These are phyloP conservation scores for Tylochromis polylepis DNA, from an alignment of 2,113 vertebrate species.

Conservation along the genomic window DNA sequence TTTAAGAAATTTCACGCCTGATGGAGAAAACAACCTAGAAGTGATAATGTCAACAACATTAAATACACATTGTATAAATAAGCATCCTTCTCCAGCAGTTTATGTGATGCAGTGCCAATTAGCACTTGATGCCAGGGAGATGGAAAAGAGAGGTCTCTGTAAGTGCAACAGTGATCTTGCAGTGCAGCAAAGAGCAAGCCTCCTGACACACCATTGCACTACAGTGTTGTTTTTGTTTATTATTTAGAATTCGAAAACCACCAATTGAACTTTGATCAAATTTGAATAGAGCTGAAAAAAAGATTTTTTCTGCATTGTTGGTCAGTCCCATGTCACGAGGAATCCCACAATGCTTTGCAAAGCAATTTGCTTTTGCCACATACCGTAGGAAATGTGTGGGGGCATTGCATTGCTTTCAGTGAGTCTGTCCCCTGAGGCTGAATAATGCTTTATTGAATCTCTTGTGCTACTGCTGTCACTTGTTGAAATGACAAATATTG, in stretches of 20 bases:
- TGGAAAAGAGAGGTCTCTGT: neutral
- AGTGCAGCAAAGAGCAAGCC: neutral
- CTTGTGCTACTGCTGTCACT: neutral
- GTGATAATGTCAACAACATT: neutral
- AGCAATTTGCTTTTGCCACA: neutral
- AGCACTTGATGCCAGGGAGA: neutral
- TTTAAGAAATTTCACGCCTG: neutral
- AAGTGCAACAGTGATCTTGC: neutral
- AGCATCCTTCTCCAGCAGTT: neutral
- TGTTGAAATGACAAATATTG: neutral
- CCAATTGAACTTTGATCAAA: neutral
- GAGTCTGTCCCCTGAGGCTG: neutral
- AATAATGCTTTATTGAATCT: neutral
- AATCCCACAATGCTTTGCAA: neutral
- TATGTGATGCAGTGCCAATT: neutral
- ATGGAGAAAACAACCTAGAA: neutral
- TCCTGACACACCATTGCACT: neutral
- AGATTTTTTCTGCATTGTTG: neutral
- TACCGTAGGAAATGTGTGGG: neutral
- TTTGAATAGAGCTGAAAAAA: neutral
- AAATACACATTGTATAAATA: neutral
- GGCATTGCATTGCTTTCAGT: neutral
- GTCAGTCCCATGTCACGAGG: neutral
- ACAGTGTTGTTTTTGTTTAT: neutral
- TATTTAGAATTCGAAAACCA: neutral